phyloP scores from a whole-genome alignment of 2,888 invertebrate genomes.

The Eupithecia exiguata region DNA sequence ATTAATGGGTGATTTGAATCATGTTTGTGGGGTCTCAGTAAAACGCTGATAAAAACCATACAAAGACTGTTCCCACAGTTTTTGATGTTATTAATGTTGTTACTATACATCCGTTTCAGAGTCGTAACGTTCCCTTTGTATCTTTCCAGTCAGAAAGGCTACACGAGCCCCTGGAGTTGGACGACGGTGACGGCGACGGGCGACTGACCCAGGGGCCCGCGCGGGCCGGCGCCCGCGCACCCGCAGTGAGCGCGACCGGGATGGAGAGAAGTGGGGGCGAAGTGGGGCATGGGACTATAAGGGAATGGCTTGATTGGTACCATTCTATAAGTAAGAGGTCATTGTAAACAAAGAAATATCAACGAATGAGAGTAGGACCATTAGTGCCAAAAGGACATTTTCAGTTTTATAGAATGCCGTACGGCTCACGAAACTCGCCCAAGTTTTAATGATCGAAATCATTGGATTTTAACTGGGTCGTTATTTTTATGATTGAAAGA shows the following conservation, averaged over 20 bases:
- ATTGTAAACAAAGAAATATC: background rate
- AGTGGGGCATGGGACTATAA: conserved; percentile 22
- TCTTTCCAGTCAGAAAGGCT: conserved; percentile 84
- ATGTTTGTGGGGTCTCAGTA: too few species aligned
- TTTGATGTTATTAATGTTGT: background rate
- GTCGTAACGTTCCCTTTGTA: conserved; percentile 27
- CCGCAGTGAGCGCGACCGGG: conserved; percentile 63
- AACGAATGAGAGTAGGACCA: background rate
- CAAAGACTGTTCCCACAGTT: background rate
- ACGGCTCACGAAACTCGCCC: background rate
- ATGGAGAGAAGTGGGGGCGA: conserved; percentile 32
- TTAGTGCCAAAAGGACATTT: background rate
- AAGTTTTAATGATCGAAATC: conserved; percentile 11
- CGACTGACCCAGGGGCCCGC: conserved; percentile 86
- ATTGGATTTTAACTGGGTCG: conserved; percentile 4
- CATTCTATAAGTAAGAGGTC: background rate
- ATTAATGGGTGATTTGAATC: too few species aligned
- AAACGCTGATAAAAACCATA: background rate
- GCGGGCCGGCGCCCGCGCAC: conserved; percentile 78
- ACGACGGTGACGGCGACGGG: conserved; percentile 86
- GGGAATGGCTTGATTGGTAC: conserved; percentile 7
- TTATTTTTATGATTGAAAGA: conserved; percentile 12
- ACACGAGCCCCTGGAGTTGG: conserved; percentile 86
- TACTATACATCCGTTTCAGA: background rate
- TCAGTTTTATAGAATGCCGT: conserved; percentile 6